phyloP scores from a whole-genome alignment of 2,113 vertebrate species.

The Nycticryphes semicollaris region DNA sequence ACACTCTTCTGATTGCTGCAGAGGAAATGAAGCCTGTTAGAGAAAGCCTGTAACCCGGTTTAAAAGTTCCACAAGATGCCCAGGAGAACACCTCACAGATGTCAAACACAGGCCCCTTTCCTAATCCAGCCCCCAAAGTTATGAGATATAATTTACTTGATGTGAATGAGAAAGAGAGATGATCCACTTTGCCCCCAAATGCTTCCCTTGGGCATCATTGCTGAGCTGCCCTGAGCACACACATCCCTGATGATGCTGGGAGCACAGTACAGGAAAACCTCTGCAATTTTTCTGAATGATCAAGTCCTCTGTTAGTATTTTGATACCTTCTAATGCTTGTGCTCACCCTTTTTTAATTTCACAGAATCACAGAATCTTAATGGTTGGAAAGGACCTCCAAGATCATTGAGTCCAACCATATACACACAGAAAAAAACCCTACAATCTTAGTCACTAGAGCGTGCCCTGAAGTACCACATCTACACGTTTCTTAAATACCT shows the following conservation, averaged over 20 bases:
- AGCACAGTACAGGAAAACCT: background rate
- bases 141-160: background rate
- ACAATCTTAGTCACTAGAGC: no score
- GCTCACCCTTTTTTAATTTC: background rate
- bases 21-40: background rate
- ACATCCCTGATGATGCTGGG: background rate
- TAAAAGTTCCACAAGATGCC: background rate
- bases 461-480: no score
- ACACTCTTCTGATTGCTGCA: background rate
- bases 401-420: no score
- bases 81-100: background rate
- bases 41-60: background rate
- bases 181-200: background rate
- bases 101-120: background rate
- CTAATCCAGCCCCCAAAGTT: background rate
- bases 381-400: no score
- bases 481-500: no score
- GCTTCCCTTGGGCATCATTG: background rate
- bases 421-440: no score
- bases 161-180: background rate
- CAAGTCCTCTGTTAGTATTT: background rate
- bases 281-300: background rate
- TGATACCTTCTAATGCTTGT: background rate
- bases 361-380: no score
- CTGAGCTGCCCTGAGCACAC: background rate